phyloP scores from a whole-genome alignment of 2,888 invertebrate species.

The Pyrgus malvae region DNA sequence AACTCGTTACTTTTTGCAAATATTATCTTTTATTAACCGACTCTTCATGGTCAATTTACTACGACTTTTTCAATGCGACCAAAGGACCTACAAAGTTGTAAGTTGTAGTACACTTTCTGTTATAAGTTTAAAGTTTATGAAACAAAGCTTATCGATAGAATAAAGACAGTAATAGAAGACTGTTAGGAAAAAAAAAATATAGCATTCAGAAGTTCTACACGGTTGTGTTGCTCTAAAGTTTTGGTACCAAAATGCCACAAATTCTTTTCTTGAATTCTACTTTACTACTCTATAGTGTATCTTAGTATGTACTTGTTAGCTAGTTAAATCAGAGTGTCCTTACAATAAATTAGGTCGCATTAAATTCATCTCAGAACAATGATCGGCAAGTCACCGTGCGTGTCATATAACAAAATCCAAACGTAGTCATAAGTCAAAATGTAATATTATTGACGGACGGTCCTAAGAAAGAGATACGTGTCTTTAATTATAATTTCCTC shows the following conservation, averaged over 20 bases:
- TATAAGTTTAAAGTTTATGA: too few relatives aligned
- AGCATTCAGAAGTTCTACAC: too few relatives aligned
- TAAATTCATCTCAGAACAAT: slow-evolving; percentile 1
- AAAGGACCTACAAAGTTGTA: neutral
- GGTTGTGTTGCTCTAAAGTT: too few relatives aligned
- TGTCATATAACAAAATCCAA: too few relatives aligned
- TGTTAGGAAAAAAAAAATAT: too few relatives aligned
- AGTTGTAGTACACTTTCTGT: too few relatives aligned
- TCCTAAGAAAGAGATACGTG: neutral
- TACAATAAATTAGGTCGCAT: slow-evolving; percentile 5
- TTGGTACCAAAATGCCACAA: too few relatives aligned
- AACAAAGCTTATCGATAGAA: too few relatives aligned
- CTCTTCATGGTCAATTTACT: slow-evolving; percentile 3
- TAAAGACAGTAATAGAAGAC: too few relatives aligned
- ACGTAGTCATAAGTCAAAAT: neutral
- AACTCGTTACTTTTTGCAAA: neutral
- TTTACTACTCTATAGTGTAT: too few relatives aligned
- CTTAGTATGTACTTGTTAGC: neutral
- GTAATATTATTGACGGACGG: neutral
- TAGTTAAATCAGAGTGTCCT: neutral
- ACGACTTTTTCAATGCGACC: neutral
- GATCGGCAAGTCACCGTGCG: too few relatives aligned
- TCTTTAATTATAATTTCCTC: neutral
- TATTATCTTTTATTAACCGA: neutral
- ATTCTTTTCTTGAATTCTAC: too few relatives aligned